Evolutionary conservation across 2,113 vertebrate species (phyloP), one percentile per base, ranked within the genome.

Genomic region (Muscicapa adusta): DNA sequence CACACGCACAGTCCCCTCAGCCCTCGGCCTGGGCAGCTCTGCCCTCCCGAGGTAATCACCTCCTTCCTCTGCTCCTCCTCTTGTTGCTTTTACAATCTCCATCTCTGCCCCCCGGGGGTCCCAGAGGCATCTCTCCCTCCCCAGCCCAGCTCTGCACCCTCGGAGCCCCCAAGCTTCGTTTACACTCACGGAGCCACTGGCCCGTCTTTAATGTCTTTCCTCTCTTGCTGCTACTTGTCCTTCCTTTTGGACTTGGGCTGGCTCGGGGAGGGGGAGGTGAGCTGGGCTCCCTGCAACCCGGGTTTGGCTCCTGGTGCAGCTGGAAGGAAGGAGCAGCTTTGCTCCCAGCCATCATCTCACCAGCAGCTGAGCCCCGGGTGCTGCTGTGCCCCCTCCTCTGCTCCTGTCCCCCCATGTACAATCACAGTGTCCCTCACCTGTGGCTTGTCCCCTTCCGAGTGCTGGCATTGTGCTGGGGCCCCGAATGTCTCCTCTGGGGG

Each of bases 1-100:
- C 91, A 94, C 94, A 95, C 94, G 93, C 96, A 95, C 96, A 96
- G 73, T 96, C 76, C 93, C 77, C 77, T 63, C 77, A 34, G 89
- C 89, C 56, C 1, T 25, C 2, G 17, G 79, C 84, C 65, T 3
- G 57, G 8, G 93, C 88, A 48, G 78, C 89, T 85, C 90, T 87
- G 91, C 58, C 66, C 85, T 72, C 51, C 68, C 14, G 3, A 53
- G 91, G 85, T 90, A 76, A 95, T 95, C 87, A 3, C 61, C 66
- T 61, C 85, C 82, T 66, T 47, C 85, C 31, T 79, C 31, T 78
- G 23, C 54, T 78, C 42, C 66, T 76, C 50, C 68, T 91, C 74
- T 23, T 28, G 24, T 91, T 65, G 92, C 92, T 96, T 87, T 93
- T 72, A 89, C 92, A 95, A 93, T 96, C 96, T 91, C 68, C 50